Evolutionary conservation across 1,140 invertebrate genomes (phyloP), one percentile per base, ranked within the genome.

Genomic region (Mizuhopecten yessoensis): DNA sequence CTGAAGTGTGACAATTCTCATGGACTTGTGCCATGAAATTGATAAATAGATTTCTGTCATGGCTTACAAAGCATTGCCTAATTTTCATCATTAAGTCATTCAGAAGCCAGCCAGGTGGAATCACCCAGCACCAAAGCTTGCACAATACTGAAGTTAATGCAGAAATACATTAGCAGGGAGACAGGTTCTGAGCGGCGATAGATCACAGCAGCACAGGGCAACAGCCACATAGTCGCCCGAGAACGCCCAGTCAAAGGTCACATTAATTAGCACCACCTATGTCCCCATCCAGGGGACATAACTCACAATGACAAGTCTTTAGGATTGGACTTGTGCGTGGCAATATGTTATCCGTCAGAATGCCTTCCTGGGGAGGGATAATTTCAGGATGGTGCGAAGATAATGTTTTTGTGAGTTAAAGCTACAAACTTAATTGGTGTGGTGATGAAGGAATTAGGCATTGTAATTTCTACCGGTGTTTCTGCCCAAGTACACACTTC

Each of bases 351-450:
- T 75, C 23, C 57, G n/a, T 75, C 57, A 75, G 57, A 75, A 75
- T n/a, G 57, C 57, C 57, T 75, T 75, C 57, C 57, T 29, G 23
- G 57, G n/a, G 57, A 75, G 57, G 57, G 57, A 75, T 75, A 75
- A 75, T 75, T 75, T 17, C 57, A 17, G 57, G 57, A 9, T 29
- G 23, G 57, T 29, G 57, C 29, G 57, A n/a, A 75, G 57, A 75
- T 75, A 75, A 75, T 75, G 57, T 75, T 75, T 75, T 75, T 75
- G 57, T 75, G 57, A 75, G 57, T 75, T 75, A 75, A 75, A 75
- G 57, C 57, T 75, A 75, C 57, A 75, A 75, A 29, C 57, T 75
- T 75, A 75, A 75, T 75, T 75, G 57, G 1, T 75, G 57, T n/a
- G 57, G 57, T 75, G 57, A 29, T 75, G 57, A 75, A 75, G n/a